Conservation (phyloP, 1,140 invertebrate species). For the Halotydeus destructor region DNA sequence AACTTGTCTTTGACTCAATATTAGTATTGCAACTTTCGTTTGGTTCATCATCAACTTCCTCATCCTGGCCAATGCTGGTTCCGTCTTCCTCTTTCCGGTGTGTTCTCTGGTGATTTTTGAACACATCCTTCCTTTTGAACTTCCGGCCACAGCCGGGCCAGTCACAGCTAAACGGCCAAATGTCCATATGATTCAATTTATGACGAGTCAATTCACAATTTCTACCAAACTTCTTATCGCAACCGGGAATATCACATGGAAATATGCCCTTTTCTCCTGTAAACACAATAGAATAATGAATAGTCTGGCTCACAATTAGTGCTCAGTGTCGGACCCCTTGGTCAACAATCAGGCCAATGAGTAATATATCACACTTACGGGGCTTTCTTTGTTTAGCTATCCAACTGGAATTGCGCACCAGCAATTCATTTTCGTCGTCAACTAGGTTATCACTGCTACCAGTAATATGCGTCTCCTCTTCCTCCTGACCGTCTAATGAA, state of each 20-base stretch:
- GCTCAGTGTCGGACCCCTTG: not conserved
- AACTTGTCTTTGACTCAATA: too few species aligned
- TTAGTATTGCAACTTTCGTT: too few species aligned
- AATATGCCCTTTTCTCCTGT: not conserved
- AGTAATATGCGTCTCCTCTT: too few species aligned
- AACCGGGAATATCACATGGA: not conserved
- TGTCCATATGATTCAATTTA: constrained; percentile 1
- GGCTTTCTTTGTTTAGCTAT: not conserved
- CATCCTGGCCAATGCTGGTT: too few species aligned
- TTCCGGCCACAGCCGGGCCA: constrained; percentile 3
- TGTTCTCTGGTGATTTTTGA: constrained; percentile 3
- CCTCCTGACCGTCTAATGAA: too few species aligned
- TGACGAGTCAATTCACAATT: constrained; percentile 1
- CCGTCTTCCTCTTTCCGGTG: too few species aligned
- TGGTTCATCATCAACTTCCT: too few species aligned
- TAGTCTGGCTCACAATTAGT: not conserved
- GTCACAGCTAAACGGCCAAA: constrained; percentile 1
- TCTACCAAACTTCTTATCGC: not conserved
- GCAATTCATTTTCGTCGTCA: not conserved
- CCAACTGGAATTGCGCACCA: not conserved
- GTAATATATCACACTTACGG: not conserved
- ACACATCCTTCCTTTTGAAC: constrained; percentile 1
- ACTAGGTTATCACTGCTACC: not conserved
- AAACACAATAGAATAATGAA: not conserved
- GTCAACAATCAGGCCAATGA: not conserved